These are phyloP conservation scores for Pseudomyrmex gracilis DNA, from an alignment of 1,140 invertebrate species.

Conservation along the genomic window DNA sequence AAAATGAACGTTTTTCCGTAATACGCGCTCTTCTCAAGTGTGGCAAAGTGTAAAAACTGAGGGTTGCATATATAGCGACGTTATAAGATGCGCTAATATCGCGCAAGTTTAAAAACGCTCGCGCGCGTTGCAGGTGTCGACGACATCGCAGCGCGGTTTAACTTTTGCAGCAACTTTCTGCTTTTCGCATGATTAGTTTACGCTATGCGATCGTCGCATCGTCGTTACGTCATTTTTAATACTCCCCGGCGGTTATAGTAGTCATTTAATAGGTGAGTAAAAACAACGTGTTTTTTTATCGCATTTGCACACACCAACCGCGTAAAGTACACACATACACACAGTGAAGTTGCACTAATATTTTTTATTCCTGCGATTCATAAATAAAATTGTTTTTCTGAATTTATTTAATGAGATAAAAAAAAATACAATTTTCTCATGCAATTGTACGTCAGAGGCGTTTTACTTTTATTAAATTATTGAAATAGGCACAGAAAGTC, in stretches of 20 bases:
- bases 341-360: not conserved
- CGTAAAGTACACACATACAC: too few species aligned
- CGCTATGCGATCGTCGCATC: not conserved
- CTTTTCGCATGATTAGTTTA: conserved; percentile 21
- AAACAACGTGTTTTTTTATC: not conserved
- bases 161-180: conserved; percentile 20
- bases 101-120: conserved; percentile 34
- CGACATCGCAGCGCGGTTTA: not conserved
- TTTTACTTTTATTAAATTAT: not conserved
- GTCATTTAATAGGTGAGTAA: not conserved
- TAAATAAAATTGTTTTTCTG: not conserved
- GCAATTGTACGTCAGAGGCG: not conserved
- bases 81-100: conserved; percentile 49
- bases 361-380: too few species aligned
- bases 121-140: conserved; percentile 5
- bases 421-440: too few species aligned
- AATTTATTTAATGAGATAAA: not conserved
- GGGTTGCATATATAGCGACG: not conserved
- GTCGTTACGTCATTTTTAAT: conserved; percentile 11
- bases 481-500: not conserved
- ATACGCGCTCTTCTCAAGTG: conserved; percentile 35
- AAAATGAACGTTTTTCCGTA: conserved; percentile 17
- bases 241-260: not conserved
- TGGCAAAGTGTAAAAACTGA: conserved; percentile 19
- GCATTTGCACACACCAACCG: not conserved